Conservation (phyloP, 2,888 invertebrate species). For the Apotomis capreana region DNA sequence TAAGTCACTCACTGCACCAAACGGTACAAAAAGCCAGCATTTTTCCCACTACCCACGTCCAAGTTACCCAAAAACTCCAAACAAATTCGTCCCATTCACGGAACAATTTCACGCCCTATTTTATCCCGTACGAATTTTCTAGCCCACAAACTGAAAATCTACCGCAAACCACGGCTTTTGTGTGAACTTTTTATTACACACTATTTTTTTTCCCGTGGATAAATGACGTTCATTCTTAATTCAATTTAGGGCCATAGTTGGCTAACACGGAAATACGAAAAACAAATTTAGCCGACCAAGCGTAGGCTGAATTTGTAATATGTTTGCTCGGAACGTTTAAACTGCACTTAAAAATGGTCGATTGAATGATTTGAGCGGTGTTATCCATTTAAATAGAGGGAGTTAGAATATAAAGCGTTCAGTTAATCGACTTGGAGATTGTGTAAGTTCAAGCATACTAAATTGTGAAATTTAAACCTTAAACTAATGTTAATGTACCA, state of each 20-base stretch:
- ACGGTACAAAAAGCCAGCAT: constrained; percentile 6
- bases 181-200: constrained; percentile 68
- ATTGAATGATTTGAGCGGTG: not conserved
- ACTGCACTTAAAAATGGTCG: constrained; percentile 4
- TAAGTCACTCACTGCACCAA: constrained; percentile 4
- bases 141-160: constrained; percentile 70
- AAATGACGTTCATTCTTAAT: constrained; percentile 71
- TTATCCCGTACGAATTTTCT: constrained; percentile 72
- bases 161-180: constrained; percentile 66
- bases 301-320: constrained; percentile 33
- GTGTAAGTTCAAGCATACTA: too few species aligned
- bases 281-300: constrained; percentile 27
- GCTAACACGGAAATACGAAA: constrained; percentile 49
- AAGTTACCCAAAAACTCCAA: constrained; percentile 49
- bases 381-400: not conserved
- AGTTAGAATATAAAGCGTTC: not conserved
- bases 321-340: constrained; percentile 30
- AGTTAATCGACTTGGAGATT: not conserved
- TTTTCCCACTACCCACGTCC: constrained; percentile 18
- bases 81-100: constrained; percentile 75
- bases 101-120: constrained; percentile 80
- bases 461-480: too few species aligned
- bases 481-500: too few species aligned
- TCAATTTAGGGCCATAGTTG: constrained; percentile 62
- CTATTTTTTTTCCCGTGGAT: constrained; percentile 67